phyloP scores from a whole-genome alignment of 2,888 invertebrate species.

The Venusia cambrica region DNA sequence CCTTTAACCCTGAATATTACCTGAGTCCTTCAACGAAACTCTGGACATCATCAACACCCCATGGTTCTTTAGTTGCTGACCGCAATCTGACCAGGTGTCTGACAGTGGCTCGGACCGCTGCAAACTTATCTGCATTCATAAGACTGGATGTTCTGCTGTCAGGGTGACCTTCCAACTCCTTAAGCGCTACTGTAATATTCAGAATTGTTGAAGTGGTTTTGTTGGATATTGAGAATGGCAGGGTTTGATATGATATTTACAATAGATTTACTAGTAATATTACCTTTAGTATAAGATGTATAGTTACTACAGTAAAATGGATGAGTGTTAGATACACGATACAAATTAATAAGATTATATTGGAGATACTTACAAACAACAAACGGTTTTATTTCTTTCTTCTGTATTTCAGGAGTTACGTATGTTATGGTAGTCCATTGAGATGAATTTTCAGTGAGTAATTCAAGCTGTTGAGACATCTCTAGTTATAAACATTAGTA shows the following conservation, averaged over 20 bases:
- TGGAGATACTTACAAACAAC: constrained; percentile 61
- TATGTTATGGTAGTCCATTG: constrained; percentile 59
- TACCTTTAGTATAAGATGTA: too few species aligned
- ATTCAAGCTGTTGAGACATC: constrained; percentile 69
- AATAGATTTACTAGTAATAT: not conserved
- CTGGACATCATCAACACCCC: constrained; percentile 50
- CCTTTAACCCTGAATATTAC: constrained; percentile 32
- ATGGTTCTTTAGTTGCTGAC: constrained; percentile 52
- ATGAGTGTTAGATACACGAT: too few species aligned
- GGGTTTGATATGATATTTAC: not conserved
- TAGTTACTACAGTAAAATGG: too few species aligned
- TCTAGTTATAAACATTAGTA: too few species aligned
- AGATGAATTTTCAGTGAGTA: constrained; percentile 59
- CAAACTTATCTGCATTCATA: constrained; percentile 64
- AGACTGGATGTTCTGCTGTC: constrained; percentile 63
- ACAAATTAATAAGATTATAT: too few species aligned
- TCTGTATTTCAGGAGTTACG: constrained; percentile 66
- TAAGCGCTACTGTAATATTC: constrained; percentile 66
- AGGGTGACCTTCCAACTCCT: constrained; percentile 68
- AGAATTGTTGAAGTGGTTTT: too few species aligned
- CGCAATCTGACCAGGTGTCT: constrained; percentile 54
- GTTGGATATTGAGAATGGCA: too few species aligned
- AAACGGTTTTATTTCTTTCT: constrained; percentile 72
- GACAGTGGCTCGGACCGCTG: constrained; percentile 63
- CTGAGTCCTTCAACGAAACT: constrained; percentile 59